Percentiles rank a stretch among this genome's conserved stretches.
These are phyloP conservation scores for Protosalanx chinensis DNA, from an alignment of 2,797 vertebrate species.

Conservation along the genomic window DNA sequence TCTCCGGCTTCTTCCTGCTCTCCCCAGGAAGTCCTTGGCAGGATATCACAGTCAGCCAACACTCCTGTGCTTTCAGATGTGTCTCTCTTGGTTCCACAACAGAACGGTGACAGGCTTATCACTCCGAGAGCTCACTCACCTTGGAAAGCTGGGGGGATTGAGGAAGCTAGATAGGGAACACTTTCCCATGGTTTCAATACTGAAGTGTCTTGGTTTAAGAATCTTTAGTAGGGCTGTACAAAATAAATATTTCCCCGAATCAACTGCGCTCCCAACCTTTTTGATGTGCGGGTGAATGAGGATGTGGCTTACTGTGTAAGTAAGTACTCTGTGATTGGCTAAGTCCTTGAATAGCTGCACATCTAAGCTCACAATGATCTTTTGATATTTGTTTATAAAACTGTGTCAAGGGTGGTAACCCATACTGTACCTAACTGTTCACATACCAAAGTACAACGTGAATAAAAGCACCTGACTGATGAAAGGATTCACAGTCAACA, in stretches of 20 bases:
- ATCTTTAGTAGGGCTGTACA: no score
- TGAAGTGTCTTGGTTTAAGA: no score
- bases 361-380: no score
- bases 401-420: no score
- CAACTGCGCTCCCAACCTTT: no score
- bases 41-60: not conserved
- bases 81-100: not conserved
- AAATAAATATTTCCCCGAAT: no score
- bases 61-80: not conserved
- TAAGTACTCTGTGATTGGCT: not conserved
- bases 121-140: conserved; percentile 3
- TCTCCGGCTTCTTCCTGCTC: not conserved
- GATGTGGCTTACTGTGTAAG: not conserved
- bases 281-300: not conserved
- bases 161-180: not conserved
- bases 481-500: no score
- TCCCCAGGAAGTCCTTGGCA: conserved; percentile 5
- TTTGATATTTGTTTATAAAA: no score
- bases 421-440: no score
- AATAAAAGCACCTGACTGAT: no score
- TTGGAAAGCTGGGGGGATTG: not conserved
- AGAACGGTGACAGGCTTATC: not conserved
- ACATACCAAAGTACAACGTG: no score
- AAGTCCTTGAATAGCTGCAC: no score
- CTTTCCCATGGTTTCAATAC: not conserved